Percentiles rank a stretch among this genome's conserved stretches.
Conservation (phyloP, 1,140 invertebrate species). For the Neodiprion lecontei region DNA sequence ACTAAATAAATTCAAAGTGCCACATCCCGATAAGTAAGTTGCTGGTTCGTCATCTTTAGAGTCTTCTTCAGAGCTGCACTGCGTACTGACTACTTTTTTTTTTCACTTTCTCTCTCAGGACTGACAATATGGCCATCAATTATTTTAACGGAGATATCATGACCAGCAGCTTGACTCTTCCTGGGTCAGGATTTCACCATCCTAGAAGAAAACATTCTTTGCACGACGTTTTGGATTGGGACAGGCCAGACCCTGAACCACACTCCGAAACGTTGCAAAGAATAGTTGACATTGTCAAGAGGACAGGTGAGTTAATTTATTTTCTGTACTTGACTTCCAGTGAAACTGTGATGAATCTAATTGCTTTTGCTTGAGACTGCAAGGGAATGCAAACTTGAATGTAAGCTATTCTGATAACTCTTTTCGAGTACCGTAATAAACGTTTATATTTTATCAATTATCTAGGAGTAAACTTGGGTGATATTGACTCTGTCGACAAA, state of each 20-base stretch:
- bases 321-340: not conserved
- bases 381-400: conserved; percentile 13
- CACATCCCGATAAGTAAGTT: conserved; percentile 56
- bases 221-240: conserved; percentile 76
- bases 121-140: conserved; percentile 62
- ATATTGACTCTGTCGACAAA: conserved; percentile 66
- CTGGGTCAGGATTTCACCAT: conserved; percentile 58
- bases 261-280: conserved; percentile 77
- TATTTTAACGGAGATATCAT: conserved; percentile 63
- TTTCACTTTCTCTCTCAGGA: conserved; percentile 56
- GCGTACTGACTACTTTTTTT: conserved; percentile 18
- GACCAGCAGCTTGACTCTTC: conserved; percentile 65
- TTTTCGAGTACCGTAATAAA: conserved; percentile 9
- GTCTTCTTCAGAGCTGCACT: not conserved
- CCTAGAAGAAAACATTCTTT: conserved; percentile 76
- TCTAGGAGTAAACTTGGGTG: conserved; percentile 67
- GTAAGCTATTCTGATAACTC: not conserved
- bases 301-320: conserved; percentile 65
- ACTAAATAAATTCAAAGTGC: conserved; percentile 77
- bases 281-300: conserved; percentile 80
- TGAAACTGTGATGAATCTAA: not conserved
- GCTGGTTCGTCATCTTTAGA: not conserved
- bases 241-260: conserved; percentile 65
- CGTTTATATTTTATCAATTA: conserved; percentile 29
- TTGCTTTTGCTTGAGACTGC: no score